Conservation (phyloP, 2,888 invertebrate species). For the Brachypalpus laphriformis region DNA sequence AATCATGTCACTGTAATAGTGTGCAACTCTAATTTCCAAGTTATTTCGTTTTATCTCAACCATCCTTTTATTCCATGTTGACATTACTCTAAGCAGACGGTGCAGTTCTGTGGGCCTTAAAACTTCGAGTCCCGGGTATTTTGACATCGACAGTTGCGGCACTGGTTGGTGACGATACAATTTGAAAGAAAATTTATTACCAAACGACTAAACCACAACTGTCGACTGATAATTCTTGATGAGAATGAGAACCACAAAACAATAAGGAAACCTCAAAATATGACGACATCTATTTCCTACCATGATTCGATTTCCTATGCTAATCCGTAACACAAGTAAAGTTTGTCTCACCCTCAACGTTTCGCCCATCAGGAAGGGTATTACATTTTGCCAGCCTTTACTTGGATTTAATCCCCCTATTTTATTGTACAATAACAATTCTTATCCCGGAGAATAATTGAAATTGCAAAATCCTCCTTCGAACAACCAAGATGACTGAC, state of each 20-base stretch:
- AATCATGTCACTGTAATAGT: too few relatives aligned
- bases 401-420: conserved; percentile 28
- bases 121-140: too few relatives aligned
- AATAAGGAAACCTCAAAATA: not conserved
- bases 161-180: too few relatives aligned
- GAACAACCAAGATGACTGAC: conserved; percentile 64
- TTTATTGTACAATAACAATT: conserved; percentile 26
- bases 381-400: not conserved
- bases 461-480: conserved; percentile 61
- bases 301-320: conserved; percentile 42
- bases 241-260: not conserved
- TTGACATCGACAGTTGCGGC: too few relatives aligned
- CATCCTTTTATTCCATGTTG: too few relatives aligned
- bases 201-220: too few relatives aligned
- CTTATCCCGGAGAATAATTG: conserved; percentile 43
- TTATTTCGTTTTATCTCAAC: too few relatives aligned
- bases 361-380: not conserved
- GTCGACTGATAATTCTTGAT: too few relatives aligned
- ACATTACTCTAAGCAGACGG: too few relatives aligned
- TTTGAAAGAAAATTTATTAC: too few relatives aligned
- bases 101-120: too few relatives aligned
- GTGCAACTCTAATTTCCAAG: too few relatives aligned
- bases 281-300: conserved; percentile 10
- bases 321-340: conserved; percentile 19
- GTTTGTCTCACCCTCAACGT: conserved; percentile 27